Base-by-base conservation (phyloP, 2,888 invertebrate species). In the Pristionchus mayeri region DNA sequence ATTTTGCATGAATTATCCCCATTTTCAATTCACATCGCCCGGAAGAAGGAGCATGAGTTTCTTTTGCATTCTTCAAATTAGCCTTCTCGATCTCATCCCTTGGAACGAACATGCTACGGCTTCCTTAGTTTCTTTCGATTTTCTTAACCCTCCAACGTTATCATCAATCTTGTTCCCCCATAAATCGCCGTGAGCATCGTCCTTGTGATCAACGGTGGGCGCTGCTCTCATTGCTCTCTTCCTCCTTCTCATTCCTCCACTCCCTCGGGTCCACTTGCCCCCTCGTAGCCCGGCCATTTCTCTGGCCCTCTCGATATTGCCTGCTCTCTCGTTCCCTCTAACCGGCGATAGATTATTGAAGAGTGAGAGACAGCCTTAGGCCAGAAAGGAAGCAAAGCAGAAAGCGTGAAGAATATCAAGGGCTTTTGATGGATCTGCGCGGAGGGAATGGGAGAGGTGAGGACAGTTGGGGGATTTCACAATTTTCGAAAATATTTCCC, bases 351-450 rank as follows among this genome's bases (percentile, higher is more conserved):
- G 34, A 67, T 9, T 18, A 67, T 0, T 18, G 34, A 1, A 21
- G 3, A 67, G n/a, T 21, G 71, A 11, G 71, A 40, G 40, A n/a
- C n/a, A n/a, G n/a, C n/a, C n/a, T n/a, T n/a, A n/a, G n/a, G n/a
- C n/a, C n/a, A n/a, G n/a, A n/a, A n/a, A n/a, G n/a, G n/a, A n/a
- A n/a, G n/a, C n/a, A n/a, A n/a, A n/a, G n/a, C n/a, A n/a, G 21
- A 27, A 71, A 16, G 48, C 44, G 9, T 0, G 71, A 11, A 34
- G 63, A 34, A 63, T 63, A 63, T 63, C 63, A 75, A 18, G 44
- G 75, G 44, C 75, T 44, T n/a, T 63, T 48, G 75, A 75, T 75
- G 75, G 24, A 48, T 75, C 75, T 44, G 75, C 21, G 71, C 40
- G 11, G 27, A 3, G 11, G 30, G 71, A 71, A 18, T 16, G 67